phyloP scores from a whole-genome alignment of 2,888 invertebrate genomes.

The Merodon equestris region DNA sequence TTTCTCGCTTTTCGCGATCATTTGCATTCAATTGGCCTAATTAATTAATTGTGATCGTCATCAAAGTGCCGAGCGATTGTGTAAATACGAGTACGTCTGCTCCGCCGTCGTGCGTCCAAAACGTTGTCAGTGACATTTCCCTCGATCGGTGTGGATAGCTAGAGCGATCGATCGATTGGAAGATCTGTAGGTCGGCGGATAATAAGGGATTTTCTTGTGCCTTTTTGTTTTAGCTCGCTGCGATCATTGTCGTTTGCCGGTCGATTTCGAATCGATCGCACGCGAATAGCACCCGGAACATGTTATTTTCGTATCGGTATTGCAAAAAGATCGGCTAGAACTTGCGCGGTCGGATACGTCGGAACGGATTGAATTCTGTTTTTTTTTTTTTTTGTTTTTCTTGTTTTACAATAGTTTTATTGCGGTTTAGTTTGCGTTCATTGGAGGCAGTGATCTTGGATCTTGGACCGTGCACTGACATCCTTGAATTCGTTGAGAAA shows the following conservation, averaged over 20 bases:
- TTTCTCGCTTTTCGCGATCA: conserved; percentile 26
- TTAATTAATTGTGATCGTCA: conserved; percentile 61
- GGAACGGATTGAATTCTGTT: conserved; percentile 33
- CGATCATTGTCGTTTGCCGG: conserved; percentile 7
- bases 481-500: conserved; percentile 42
- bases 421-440: conserved; percentile 54
- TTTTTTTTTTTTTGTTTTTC: conserved; percentile 19
- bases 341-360: too few species aligned
- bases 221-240: too few species aligned
- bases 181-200: not conserved
- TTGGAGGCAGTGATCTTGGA: conserved; percentile 65
- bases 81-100: not conserved
- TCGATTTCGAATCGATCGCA: conserved; percentile 39
- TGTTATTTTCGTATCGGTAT: conserved; percentile 63
- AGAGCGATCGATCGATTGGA: not conserved
- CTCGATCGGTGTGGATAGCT: not conserved
- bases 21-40: conserved; percentile 61
- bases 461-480: conserved; percentile 41
- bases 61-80: conserved; percentile 37
- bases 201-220: not conserved
- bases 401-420: too few species aligned
- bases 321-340: conserved; percentile 28
- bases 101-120: too few species aligned
- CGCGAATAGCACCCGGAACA: conserved; percentile 68
- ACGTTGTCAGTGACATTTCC: conserved; percentile 27